phyloP scores from a whole-genome alignment of 2,888 invertebrate genomes.

The Pachycephus smyrnensis region DNA sequence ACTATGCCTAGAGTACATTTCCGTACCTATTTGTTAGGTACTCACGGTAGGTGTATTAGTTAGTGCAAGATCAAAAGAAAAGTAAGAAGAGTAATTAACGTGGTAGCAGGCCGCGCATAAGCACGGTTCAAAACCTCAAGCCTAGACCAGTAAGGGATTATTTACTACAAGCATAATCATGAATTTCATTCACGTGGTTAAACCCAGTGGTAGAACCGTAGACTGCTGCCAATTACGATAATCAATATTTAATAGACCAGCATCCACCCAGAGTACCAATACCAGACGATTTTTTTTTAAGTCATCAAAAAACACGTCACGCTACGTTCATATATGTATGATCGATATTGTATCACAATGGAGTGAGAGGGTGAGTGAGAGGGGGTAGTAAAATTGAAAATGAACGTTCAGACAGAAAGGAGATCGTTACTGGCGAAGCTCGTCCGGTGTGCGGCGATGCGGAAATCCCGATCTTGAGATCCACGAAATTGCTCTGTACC shows the following conservation, averaged over 20 bases:
- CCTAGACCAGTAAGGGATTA: conserved; percentile 40
- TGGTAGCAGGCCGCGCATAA: not conserved
- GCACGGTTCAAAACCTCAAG: not conserved
- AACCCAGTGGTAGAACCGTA: conserved; percentile 20
- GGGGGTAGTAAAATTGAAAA: not conserved
- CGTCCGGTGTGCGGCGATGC: conserved; percentile 39
- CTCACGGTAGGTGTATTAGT: not conserved
- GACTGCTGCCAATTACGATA: conserved; percentile 50
- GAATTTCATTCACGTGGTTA: conserved; percentile 37
- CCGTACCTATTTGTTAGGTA: not conserved
- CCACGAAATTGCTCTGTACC: not conserved
- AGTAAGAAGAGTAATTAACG: not conserved
- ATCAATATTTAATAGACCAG: conserved; percentile 48
- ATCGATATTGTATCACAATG: not conserved
- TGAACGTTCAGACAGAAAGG: not conserved
- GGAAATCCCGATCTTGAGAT: not conserved
- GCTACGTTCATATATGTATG: not conserved
- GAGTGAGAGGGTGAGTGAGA: not conserved
- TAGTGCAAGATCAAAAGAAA: not conserved
- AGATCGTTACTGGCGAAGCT: conserved; percentile 11
- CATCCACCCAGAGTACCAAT: not conserved
- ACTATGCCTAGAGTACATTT: not conserved
- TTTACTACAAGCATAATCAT: conserved; percentile 47
- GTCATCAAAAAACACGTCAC: not conserved
- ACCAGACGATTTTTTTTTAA: not conserved